These are phyloP conservation scores for Lepilemur septentrionalis DNA, from an alignment of 2,797 vertebrate species.

Conservation along the genomic window DNA sequence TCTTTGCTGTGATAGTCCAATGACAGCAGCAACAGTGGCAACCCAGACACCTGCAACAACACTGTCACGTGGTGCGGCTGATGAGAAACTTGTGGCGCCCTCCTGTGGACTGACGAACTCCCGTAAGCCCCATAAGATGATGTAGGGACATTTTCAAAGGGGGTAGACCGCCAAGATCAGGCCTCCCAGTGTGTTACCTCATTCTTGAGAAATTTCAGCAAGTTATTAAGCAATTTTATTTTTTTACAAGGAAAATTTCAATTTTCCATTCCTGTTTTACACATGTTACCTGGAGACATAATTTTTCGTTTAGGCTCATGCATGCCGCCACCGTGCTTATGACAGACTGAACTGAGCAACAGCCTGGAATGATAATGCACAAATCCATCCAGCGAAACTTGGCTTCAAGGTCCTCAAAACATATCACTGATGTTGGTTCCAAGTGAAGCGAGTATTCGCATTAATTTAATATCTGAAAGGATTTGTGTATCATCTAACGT, in stretches of 20 bases:
- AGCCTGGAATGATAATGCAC: background rate
- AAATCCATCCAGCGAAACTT: background rate
- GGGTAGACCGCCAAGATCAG: background rate
- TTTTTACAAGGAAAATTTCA: constrained; percentile 35
- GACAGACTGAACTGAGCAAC: background rate
- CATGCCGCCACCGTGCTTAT: background rate
- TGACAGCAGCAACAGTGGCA: background rate
- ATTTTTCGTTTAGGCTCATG: background rate
- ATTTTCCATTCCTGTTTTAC: constrained; percentile 29
- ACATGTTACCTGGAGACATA: background rate
- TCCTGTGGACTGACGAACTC: background rate
- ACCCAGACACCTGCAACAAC: background rate
- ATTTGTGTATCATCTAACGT: background rate
- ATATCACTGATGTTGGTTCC: background rate
- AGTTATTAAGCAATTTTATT: constrained; percentile 49
- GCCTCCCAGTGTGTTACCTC: constrained; percentile 22
- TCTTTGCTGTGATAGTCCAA: background rate
- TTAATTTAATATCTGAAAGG: background rate
- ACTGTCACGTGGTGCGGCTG: background rate
- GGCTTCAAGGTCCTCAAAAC: background rate
- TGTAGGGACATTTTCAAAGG: constrained; percentile 30
- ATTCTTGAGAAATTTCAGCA: constrained; percentile 59
- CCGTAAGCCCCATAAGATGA: background rate
- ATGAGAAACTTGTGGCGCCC: background rate
- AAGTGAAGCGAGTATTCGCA: background rate